Conservation (phyloP, 2,888 invertebrate genomes). For the Parnassius smintheus region DNA sequence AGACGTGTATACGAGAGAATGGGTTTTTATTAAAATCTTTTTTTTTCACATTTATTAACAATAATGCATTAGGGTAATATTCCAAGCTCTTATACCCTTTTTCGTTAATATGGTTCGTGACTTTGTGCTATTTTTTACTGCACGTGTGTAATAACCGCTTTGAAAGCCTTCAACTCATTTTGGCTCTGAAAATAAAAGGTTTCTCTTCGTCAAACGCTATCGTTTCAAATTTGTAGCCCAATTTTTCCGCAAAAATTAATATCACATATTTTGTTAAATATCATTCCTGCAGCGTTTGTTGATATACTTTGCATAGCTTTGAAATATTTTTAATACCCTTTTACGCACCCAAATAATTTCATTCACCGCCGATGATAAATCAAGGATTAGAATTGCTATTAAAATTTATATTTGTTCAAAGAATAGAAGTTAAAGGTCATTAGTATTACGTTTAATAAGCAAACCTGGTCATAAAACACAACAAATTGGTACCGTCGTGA, state of each 20-base stretch:
- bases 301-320: too few relatives aligned
- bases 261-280: neutral
- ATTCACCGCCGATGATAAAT: too few relatives aligned
- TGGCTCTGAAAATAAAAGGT: conserved; percentile 12
- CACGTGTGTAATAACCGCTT: neutral
- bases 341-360: too few relatives aligned
- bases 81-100: neutral
- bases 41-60: neutral
- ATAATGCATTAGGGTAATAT: neutral
- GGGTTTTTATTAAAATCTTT: neutral
- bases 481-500: too few relatives aligned
- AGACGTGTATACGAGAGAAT: neutral
- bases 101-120: conserved; percentile 15
- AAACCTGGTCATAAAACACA: too few relatives aligned
- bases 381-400: too few relatives aligned
- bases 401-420: too few relatives aligned
- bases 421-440: too few relatives aligned
- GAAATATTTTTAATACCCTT: too few relatives aligned
- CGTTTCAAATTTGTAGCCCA: neutral
- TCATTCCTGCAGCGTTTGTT: too few relatives aligned
- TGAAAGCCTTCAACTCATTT: conserved; percentile 19
- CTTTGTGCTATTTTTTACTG: conserved; percentile 18
- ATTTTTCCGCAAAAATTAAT: neutral
- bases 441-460: too few relatives aligned
- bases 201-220: conserved; percentile 8